These are phyloP conservation scores for Micronycteris hirsuta DNA, from an alignment of 2,113 vertebrate genomes.

Conservation along the genomic window DNA sequence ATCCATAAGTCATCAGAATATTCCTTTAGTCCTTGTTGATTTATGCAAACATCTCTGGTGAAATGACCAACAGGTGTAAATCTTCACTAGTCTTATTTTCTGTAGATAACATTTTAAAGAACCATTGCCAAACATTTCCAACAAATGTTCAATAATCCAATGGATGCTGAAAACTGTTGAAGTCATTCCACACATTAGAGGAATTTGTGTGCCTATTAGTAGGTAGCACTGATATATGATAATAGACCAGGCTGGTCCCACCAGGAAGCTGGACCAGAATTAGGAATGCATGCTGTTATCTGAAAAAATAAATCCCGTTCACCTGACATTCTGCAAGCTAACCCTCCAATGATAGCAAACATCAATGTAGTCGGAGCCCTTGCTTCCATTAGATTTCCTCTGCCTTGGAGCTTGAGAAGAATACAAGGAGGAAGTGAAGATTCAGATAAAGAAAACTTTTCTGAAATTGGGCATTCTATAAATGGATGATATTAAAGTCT, in stretches of 20 bases:
- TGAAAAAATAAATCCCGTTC: background rate
- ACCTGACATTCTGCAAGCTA: background rate
- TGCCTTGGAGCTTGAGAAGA: background rate
- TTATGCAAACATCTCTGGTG: background rate
- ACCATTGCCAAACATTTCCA: constrained; percentile 41
- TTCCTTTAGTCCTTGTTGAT: background rate
- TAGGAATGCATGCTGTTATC: background rate
- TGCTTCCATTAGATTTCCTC: background rate
- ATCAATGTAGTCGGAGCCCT: background rate
- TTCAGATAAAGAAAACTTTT: background rate
- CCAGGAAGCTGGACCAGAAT: background rate
- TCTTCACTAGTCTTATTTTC: constrained; percentile 23
- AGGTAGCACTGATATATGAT: background rate
- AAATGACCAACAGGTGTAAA: constrained; percentile 1
- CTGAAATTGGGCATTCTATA: background rate
- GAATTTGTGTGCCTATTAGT: constrained; percentile 1
- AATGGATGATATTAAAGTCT: background rate
- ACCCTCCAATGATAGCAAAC: background rate
- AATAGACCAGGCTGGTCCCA: background rate
- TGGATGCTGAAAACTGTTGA: constrained; percentile 51
- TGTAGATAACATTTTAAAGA: constrained; percentile 31
- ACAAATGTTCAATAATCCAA: constrained; percentile 49
- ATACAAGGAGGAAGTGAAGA: background rate
- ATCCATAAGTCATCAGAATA: background rate
- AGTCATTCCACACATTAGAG: constrained; percentile 4